Evolutionary conservation across 2,797 vertebrate genomes (phyloP), one percentile per base, ranked within the genome.

Genomic region (Euthynnus affinis): DNA sequence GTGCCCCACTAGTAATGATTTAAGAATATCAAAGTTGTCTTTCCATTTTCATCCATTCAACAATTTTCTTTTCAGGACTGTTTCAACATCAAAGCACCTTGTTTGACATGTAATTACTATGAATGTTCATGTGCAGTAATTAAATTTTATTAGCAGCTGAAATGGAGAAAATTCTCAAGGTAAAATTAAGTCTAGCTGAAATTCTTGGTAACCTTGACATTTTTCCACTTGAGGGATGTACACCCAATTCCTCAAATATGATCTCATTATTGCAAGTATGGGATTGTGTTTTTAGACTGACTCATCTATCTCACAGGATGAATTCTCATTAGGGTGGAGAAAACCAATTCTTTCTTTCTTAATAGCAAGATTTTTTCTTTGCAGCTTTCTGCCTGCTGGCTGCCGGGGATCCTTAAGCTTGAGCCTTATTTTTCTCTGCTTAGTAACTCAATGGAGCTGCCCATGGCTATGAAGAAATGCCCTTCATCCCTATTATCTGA

Each of bases 291-390:
- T 90, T 91, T 84, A 74, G 59, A 74, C 78, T 88, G 88, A 87
- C 85, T 93, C 90, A 91, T 92, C 83, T 66, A 83, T 91, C 88
- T 89, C 85, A 29, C 74, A 82, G 88, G 83, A 89, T 83, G 82
- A 88, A 91, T 88, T 89, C 86, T 92, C 88, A 92, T 93, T 91
- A 90, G 83, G 87, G 85, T 73, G 85, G 88, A 88, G 88, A 86
- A 88, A 92, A 87, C 60, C 80, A 88, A 91, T 92, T 90, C 84
- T 83, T 83, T 81, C 78, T 90, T 87, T 81, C 90, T 90, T 90
- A 91, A 91, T 85, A 87, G 63, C 71, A 42, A 70, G 25, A 60
- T 29, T 72, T 69, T 71, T 56, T 58, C 34, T 72, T 62, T 22
- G 61, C 60, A 78, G 67, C 74, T 71, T 22, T 72, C 68, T 78